Evolutionary conservation across 2,113 vertebrate species (phyloP).

Genomic region (Henicopernis longicauda): DNA sequence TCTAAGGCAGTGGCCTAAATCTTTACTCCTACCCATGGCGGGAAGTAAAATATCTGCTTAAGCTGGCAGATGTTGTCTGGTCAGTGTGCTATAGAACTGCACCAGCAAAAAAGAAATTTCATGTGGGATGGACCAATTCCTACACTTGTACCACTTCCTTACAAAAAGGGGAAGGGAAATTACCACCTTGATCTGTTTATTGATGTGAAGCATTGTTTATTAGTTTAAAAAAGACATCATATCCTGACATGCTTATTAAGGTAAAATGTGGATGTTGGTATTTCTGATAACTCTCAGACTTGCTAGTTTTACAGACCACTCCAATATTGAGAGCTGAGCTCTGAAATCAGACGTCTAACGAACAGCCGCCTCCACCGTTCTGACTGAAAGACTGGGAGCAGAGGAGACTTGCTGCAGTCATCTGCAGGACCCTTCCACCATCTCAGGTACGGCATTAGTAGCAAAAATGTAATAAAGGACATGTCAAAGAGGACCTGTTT

Average conservation of each 20-base stretch:
- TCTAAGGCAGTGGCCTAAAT: not conserved
- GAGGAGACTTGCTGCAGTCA: not conserved
- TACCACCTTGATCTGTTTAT: not conserved
- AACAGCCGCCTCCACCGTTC: not conserved
- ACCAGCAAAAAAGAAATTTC: not conserved
- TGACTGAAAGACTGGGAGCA: not conserved
- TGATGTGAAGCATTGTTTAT: not conserved
- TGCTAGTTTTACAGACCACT: not conserved
- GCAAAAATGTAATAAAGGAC: not conserved
- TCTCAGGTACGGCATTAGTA: not conserved
- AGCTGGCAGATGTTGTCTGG: not conserved
- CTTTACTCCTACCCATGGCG: not conserved
- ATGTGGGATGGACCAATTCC: not conserved
- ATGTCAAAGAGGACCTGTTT: not conserved
- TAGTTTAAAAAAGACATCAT: not conserved
- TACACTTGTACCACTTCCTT: not conserved
- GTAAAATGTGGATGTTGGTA: not conserved
- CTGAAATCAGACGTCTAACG: not conserved
- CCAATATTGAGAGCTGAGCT: not conserved
- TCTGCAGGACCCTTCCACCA: not conserved
- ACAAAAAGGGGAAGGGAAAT: not conserved
- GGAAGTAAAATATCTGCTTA: not conserved
- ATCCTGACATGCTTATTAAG: not conserved
- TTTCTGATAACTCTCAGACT: not conserved
- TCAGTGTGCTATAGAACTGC: not conserved